Evolutionary conservation across 2,113 vertebrate genomes (phyloP).

Genomic region (Takifugu bimaculatus): DNA sequence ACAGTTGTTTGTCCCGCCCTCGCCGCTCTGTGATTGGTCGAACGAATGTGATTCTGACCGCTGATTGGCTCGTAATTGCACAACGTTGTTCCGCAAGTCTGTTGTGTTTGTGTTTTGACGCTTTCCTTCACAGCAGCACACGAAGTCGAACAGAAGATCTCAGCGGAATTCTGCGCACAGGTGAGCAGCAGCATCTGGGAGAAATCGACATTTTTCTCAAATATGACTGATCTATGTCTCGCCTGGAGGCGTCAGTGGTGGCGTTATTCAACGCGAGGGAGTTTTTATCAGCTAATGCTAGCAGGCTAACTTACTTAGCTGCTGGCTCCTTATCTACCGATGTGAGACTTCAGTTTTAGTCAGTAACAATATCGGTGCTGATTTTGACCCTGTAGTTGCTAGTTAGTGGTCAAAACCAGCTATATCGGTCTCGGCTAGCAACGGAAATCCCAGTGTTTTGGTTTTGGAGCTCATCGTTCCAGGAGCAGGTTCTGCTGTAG

Average conservation of each 20-base stretch:
- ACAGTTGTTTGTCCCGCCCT: constrained; percentile 9
- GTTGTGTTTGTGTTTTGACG: constrained; percentile 53
- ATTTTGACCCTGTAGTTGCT: too few relatives aligned
- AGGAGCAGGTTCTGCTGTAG: too few relatives aligned
- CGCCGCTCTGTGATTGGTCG: constrained; percentile 24
- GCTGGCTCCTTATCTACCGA: constrained; percentile 3
- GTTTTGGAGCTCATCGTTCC: neutral
- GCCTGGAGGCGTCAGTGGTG: neutral
- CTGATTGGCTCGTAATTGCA: constrained; percentile 44
- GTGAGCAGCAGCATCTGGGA: constrained; percentile 23
- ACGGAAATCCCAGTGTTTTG: neutral
- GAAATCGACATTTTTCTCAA: neutral
- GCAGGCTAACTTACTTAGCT: constrained; percentile 47
- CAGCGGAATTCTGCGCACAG: neutral
- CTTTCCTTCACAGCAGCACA: constrained; percentile 2
- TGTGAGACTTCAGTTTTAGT: constrained; percentile 23
- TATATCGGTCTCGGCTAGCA: too few relatives aligned
- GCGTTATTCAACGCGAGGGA: neutral
- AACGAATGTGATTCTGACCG: neutral
- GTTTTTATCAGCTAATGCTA: constrained; percentile 42
- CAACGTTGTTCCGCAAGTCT: constrained; percentile 50
- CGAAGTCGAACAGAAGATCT: neutral
- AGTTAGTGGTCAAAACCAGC: too few relatives aligned
- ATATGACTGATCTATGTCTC: neutral
- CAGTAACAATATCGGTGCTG: neutral